Conservation (phyloP, 2,113 vertebrate species). For the Leucosticte australis region DNA sequence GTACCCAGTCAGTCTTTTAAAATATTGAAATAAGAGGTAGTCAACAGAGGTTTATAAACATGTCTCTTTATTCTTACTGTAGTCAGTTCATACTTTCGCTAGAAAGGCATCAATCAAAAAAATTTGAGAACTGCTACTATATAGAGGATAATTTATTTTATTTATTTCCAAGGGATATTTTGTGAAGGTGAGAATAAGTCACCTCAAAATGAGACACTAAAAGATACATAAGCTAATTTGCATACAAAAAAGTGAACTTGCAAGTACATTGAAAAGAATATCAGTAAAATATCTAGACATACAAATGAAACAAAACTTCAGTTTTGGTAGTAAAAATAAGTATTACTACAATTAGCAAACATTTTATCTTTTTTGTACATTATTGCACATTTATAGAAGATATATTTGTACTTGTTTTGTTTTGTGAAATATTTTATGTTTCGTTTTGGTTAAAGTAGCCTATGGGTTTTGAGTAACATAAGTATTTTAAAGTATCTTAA, state of each 20-base stretch:
- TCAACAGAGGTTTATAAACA: background rate
- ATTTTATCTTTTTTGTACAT: background rate
- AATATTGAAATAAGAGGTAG: background rate
- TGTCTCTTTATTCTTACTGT: background rate
- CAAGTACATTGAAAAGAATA: background rate
- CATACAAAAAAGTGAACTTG: background rate
- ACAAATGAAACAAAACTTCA: background rate
- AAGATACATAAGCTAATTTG: background rate
- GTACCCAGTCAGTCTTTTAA: background rate
- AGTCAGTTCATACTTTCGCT: background rate
- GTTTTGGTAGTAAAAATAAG: constrained; percentile 23
- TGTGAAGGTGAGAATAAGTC: background rate
- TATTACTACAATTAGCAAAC: background rate
- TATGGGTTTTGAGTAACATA: background rate
- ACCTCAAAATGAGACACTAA: background rate
- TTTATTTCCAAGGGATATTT: background rate
- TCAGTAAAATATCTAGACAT: background rate
- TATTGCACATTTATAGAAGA: constrained; percentile 41
- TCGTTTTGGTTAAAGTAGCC: background rate
- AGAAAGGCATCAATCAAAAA: background rate
- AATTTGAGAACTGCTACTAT: background rate
- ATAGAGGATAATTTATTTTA: background rate
- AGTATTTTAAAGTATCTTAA: background rate
- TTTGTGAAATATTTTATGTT: background rate
- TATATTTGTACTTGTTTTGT: background rate